These are phyloP conservation scores for Cheilosia pagana DNA, from an alignment of 2,888 invertebrate genomes.

Conservation along the genomic window DNA sequence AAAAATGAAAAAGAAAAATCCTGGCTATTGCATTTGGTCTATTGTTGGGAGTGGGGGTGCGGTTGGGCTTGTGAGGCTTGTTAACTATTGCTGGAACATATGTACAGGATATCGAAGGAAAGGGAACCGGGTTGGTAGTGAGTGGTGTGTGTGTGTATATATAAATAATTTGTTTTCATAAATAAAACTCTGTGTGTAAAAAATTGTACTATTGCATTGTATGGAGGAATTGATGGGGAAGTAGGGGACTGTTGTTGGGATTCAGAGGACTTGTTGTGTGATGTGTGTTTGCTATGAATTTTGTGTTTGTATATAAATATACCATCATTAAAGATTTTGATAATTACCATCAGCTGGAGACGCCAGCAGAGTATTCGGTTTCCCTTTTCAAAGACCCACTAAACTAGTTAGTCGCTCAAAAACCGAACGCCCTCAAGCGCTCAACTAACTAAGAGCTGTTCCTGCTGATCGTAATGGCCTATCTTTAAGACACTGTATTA, in stretches of 20 bases:
- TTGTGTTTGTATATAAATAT: slow-evolving; percentile 75
- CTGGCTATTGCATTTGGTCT: slow-evolving; percentile 83
- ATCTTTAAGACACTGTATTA: slow-evolving; percentile 51
- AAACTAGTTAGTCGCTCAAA: slow-evolving; percentile 73
- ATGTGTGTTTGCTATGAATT: slow-evolving; percentile 75
- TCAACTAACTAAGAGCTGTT: background rate
- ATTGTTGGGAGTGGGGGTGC: slow-evolving; percentile 81
- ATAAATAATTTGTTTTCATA: slow-evolving; percentile 80
- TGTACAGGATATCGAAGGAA: slow-evolving; percentile 79
- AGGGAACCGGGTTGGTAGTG: slow-evolving; percentile 61
- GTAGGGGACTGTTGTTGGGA: slow-evolving; percentile 54
- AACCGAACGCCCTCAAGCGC: background rate
- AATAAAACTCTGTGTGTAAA: slow-evolving; percentile 82
- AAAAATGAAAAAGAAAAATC: slow-evolving; percentile 77
- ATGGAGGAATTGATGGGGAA: slow-evolving; percentile 80
- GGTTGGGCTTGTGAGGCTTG: slow-evolving; percentile 42
- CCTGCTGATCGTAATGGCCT: slow-evolving; percentile 49
- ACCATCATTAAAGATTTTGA: slow-evolving; percentile 74
- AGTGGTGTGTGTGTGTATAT: slow-evolving; percentile 80
- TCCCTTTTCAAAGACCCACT: slow-evolving; percentile 26
- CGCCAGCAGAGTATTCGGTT: background rate
- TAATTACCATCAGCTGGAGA: slow-evolving; percentile 48
- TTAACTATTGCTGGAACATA: slow-evolving; percentile 77
- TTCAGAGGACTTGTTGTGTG: slow-evolving; percentile 58
- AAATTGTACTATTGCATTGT: slow-evolving; percentile 84